These are phyloP conservation scores for Mohoua ochrocephala DNA, from an alignment of 2,113 vertebrate genomes.

Conservation along the genomic window DNA sequence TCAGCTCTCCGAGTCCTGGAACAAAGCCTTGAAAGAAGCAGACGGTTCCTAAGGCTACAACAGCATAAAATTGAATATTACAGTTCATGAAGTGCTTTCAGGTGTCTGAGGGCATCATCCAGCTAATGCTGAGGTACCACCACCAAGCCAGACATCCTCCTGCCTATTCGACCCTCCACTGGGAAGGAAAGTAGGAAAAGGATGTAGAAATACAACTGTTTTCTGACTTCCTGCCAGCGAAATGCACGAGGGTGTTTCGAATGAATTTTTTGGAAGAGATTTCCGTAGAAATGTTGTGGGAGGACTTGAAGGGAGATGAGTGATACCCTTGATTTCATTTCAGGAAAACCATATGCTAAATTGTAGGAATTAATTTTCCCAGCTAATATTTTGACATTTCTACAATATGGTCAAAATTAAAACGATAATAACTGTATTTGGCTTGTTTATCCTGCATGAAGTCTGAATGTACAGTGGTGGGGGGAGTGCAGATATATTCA, in stretches of 20 bases:
- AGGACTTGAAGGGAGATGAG: constrained; percentile 25
- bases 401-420: constrained; percentile 17
- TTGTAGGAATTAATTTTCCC: constrained; percentile 1
- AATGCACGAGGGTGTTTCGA: not conserved
- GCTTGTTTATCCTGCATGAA: not conserved
- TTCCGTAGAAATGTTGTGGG: not conserved
- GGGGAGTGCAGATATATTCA: not conserved
- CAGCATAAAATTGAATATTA: not conserved
- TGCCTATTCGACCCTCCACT: not conserved
- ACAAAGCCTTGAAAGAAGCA: not conserved
- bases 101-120: not conserved
- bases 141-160: not conserved
- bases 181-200: not conserved
- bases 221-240: not conserved
- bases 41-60: not conserved
- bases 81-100: not conserved
- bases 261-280: not conserved
- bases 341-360: not conserved
- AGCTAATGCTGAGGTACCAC: not conserved
- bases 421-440: not conserved
- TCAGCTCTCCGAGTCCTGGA: not conserved
- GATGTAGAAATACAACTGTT: not conserved
- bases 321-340: constrained; percentile 19
- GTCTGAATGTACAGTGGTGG: not conserved
- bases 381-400: constrained; percentile 54